phyloP scores from a whole-genome alignment of 2,888 invertebrate species.

The Lycia hirtaria region DNA sequence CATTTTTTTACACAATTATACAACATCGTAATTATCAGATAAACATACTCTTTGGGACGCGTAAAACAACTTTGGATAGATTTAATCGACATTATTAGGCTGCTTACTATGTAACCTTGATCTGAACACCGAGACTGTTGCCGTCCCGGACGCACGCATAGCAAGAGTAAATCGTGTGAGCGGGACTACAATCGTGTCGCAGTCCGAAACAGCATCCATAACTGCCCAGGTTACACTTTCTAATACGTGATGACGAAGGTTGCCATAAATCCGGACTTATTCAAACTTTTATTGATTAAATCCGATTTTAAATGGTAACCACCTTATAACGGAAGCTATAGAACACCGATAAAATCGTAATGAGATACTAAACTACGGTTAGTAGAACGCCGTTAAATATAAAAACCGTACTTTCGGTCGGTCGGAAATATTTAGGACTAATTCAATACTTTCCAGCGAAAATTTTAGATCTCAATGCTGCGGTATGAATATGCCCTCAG shows the following conservation, averaged over 20 bases:
- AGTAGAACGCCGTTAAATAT: constrained; percentile 27
- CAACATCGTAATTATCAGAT: constrained; percentile 75
- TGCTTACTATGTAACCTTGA: constrained; percentile 1
- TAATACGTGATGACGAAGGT: constrained; percentile 36
- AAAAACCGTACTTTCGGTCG: constrained; percentile 14
- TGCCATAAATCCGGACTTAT: no score
- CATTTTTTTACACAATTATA: constrained; percentile 81
- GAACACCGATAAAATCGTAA: constrained; percentile 26
- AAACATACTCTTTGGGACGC: constrained; percentile 82
- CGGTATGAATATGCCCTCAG: not conserved
- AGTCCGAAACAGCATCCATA: no score
- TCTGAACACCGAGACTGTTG: not conserved
- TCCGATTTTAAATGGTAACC: no score
- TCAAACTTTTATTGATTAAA: no score
- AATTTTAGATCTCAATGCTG: not conserved
- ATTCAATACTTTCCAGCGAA: not conserved
- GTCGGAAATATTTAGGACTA: not conserved
- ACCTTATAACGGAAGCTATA: constrained; percentile 49
- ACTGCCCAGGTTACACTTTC: constrained; percentile 22
- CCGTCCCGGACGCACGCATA: no score
- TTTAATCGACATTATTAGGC: constrained; percentile 50
- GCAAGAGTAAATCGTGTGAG: no score
- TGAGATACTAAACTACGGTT: constrained; percentile 24
- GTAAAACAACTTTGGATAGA: constrained; percentile 79
- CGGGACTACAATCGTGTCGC: no score